Base-by-base conservation (phyloP, 2,888 invertebrate genomes). In the Zonitis immaculata region DNA sequence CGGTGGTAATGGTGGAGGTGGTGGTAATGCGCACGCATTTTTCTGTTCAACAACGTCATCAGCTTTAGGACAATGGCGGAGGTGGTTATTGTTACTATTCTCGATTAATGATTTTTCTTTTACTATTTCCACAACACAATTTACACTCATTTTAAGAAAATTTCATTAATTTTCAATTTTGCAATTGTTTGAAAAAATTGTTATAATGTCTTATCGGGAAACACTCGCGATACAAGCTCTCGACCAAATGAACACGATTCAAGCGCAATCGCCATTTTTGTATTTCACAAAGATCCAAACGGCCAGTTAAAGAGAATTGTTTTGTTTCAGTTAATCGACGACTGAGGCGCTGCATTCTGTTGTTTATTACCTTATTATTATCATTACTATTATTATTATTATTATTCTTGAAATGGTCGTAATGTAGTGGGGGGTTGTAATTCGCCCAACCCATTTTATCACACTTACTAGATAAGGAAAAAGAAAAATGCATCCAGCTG, bases 31-130 rank as follows among this genome's bases (percentile, higher is more conserved):
- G 80, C 76, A 70, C 78, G 80, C 70, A 59, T 54, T 61, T 52
- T 72, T 70, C 68, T 71, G 76, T 73, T 74, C 69, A 66, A 77
- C 81, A 80, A 82, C 84, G 81, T 83, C 81, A 81, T 81, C 27
- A 2, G 27, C 35, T 14, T 67, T 72, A 66, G 62, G 66, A 66
- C 65, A 66, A 66, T 66, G 63, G 60, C 61, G 54, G 62, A 66
- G 68, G 65, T 58, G 68, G 60, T 63, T 65, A 65, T 61, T 35
- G 35, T 35, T 35, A 8, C 62, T 60, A 59, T 64, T 64, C 42
- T 44, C 16, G 18, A 16, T n/a, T 11, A 12, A 22, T 16, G n/a
- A 3, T 16, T 28, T 28, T 20, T 43, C 59, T 49, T 57, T 58
- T 49, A 44, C 51, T 39, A 56, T 54, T 56, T 61, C 58, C 54